Percentiles rank a stretch among this genome's conserved stretches.
Evolutionary conservation across 1,140 invertebrate species (phyloP).

Genomic region (Zaprionus inermis): DNA sequence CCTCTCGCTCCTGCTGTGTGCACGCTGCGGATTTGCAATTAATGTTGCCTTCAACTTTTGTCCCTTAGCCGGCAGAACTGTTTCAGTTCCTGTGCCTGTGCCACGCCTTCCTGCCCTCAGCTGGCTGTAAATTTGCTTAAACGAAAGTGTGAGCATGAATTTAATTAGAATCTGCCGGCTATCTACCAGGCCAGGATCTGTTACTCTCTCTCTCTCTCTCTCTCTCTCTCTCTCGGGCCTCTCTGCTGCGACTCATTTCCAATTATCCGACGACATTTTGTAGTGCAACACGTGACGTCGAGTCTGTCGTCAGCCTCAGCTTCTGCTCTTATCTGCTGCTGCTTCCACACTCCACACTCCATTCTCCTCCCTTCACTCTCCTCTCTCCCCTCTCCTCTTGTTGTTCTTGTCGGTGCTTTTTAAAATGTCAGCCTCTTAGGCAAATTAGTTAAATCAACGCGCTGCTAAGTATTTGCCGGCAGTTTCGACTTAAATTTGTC

Average conservation of each 20-base stretch:
- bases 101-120: constrained; percentile 24
- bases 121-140: constrained; percentile 75
- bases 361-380: constrained; percentile 20
- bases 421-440: constrained; percentile 50
- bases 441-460: constrained; percentile 66
- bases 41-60: constrained; percentile 81
- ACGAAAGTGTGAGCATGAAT: constrained; percentile 79
- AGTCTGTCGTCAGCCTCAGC: not conserved
- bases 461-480: constrained; percentile 28
- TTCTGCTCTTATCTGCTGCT: not conserved
- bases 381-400: constrained; percentile 9
- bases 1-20: constrained; percentile 14
- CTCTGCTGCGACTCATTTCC: constrained; percentile 30
- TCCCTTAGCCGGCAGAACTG: constrained; percentile 42
- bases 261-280: constrained; percentile 55
- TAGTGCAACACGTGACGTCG: constrained; percentile 52
- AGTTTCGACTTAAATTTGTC: constrained; percentile 9
- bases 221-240: no score
- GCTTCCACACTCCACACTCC: not conserved
- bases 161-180: constrained; percentile 71
- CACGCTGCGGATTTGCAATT: constrained; percentile 77
- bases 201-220: constrained; percentile 19
- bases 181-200: constrained; percentile 58
- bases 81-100: constrained; percentile 13
- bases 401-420: constrained; percentile 27